Evolutionary conservation across 2,113 vertebrate genomes (phyloP).

Genomic region (Morphnarchus princeps): DNA sequence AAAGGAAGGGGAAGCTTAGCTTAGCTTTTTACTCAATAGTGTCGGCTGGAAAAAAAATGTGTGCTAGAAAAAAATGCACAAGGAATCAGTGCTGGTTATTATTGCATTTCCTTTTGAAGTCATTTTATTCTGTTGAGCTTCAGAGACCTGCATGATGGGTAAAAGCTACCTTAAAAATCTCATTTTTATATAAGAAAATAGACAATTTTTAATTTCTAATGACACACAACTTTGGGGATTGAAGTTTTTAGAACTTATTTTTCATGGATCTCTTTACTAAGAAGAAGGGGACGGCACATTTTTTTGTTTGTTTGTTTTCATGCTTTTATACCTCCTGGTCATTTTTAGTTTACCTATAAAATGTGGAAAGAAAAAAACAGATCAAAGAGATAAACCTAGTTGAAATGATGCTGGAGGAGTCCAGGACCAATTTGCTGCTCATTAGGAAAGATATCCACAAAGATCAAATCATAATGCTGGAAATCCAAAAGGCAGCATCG

Average conservation of each 20-base stretch:
- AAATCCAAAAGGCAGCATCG: neutral
- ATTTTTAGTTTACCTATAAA: neutral
- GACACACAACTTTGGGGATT: neutral
- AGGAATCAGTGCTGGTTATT: neutral
- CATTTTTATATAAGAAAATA: neutral
- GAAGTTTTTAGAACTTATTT: neutral
- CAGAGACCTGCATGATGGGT: neutral
- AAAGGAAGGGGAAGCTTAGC: neutral
- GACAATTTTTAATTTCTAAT: neutral
- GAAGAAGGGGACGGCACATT: accelerated
- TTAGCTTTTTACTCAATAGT: neutral
- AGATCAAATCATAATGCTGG: neutral
- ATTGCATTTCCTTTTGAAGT: conserved; percentile 38
- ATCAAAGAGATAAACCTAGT: neutral
- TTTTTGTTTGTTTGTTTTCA: neutral
- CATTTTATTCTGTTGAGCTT: neutral
- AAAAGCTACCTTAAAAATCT: neutral
- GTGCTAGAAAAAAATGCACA: neutral
- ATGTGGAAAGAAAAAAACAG: neutral
- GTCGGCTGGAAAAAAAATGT: neutral
- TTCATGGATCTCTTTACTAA: neutral
- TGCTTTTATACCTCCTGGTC: neutral
- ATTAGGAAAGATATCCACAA: neutral
- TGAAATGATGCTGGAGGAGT: neutral
- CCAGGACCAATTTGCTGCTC: neutral